Base-by-base conservation (phyloP, 2,113 vertebrate genomes). In the Camelus dromedarius region DNA sequence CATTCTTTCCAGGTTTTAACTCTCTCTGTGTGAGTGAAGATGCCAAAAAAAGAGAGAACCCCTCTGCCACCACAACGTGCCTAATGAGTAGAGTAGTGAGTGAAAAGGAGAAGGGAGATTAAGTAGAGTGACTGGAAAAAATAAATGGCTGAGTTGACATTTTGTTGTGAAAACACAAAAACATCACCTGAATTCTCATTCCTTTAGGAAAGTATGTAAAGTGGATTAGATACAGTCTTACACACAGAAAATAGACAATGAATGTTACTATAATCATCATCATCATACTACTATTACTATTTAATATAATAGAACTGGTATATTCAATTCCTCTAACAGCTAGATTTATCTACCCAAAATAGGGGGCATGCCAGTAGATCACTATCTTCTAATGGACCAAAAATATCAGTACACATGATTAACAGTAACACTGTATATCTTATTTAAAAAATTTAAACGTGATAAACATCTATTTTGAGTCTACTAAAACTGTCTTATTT, bases 391-490 rank as follows among this genome's bases (percentile, higher is more conserved):
- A 70, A 76, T 18, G 7, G 11, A 70, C 26, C 18, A 66, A 97
- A 91, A 80, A 69, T 90, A 89, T 54, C 15, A 58, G n/a, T 20
- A 50, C 90, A 38, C 7, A 38, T 16, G 11, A 70, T 73, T 50
- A 93, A 66, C 81, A 90, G 4, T 91, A 96, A 70, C 24, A 82
- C 12, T 82, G 8, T 20, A 0, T 10, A 79, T 67, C 9, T 85
- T 87, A 93, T 56, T 54, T 38, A 69, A 93, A 88, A 24, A 90
- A 94, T 75, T 35, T 79, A 79, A 96, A 95, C 60, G 66, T 81
- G 30, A 77, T 89, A 10, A 94, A 88, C 15, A 26, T 32, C 18
- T 87, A 60, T 35, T 92, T 86, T 70, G 60, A 84, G 20, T 38
- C 56, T 84, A 95, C 28, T 72, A 77, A 79, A 85, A 80, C 5